phyloP scores from a whole-genome alignment of 37 sponge, comb jelly and placozoan genomes.

The Beroe forskalii region DNA sequence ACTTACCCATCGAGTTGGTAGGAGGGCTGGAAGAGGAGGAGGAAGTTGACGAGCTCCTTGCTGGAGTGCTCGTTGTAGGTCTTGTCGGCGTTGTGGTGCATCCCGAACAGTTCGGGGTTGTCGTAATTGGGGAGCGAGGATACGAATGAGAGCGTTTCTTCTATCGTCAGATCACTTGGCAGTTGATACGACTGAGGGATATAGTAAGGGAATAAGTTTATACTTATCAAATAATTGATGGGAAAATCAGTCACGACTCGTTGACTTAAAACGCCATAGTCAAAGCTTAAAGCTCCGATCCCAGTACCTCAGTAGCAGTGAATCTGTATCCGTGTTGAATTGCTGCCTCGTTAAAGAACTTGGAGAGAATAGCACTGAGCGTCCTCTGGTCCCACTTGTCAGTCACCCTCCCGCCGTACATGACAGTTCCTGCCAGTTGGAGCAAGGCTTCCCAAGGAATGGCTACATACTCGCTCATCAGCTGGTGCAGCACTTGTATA shows the following conservation, averaged over 20 bases:
- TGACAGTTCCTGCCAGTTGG: slow-evolving; percentile 68
- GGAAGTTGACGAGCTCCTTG: slow-evolving; percentile 60
- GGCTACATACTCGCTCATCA: slow-evolving; percentile 62
- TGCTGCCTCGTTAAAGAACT: slow-evolving; percentile 83
- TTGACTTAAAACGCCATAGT: too few species aligned
- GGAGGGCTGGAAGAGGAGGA: slow-evolving; percentile 55
- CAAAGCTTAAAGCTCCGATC: too few species aligned
- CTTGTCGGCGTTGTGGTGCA: slow-evolving; percentile 99
- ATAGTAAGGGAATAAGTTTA: too few species aligned
- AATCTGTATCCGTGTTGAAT: slow-evolving; percentile 78
- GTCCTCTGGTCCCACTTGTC: slow-evolving; percentile 97
- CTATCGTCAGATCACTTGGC: slow-evolving; percentile 15
- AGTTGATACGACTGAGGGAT: slow-evolving; percentile 56
- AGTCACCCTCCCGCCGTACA: slow-evolving; percentile 98
- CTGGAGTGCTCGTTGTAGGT: slow-evolving; percentile 73
- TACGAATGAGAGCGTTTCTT: slow-evolving; percentile 70
- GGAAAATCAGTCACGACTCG: too few species aligned
- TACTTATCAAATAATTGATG: too few species aligned
- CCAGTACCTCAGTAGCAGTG: slow-evolving; percentile 76
- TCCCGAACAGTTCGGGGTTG: slow-evolving; percentile 97
- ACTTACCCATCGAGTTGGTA: slow-evolving; percentile 10
- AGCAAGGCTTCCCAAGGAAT: slow-evolving; percentile 43
- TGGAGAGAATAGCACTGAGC: slow-evolving; percentile 82
- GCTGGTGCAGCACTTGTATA: slow-evolving; percentile 56
- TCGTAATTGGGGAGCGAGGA: slow-evolving; percentile 84